Conservation (phyloP, 2,113 vertebrate species). For the Eubucco bourcierii region DNA sequence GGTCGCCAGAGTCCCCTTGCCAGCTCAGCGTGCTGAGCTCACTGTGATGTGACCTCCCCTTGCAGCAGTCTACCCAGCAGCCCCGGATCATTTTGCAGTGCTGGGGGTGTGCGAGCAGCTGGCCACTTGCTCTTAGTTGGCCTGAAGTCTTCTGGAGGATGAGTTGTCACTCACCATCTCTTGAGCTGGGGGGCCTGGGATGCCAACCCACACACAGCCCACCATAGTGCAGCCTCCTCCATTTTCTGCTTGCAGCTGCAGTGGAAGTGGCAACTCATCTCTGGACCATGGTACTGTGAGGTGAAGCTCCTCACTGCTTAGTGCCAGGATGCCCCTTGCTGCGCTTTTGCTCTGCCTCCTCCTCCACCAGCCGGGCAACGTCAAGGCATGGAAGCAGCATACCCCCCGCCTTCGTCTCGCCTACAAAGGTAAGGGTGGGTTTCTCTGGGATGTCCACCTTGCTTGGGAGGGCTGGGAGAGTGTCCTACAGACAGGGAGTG, state of each 20-base stretch:
- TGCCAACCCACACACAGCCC: fast-evolving
- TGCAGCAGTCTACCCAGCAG: neutral
- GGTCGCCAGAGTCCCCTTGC: neutral
- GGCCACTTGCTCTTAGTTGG: neutral
- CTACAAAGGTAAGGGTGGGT: slow-evolving; percentile 63
- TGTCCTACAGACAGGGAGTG: fast-evolving
- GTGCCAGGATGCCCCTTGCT: neutral
- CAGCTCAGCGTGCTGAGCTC: fast-evolving
- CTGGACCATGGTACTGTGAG: slow-evolving; percentile 38
- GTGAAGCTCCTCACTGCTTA: neutral
- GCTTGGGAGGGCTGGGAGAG: neutral
- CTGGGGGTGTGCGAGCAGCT: neutral
- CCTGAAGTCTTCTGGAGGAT: neutral
- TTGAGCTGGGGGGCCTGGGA: fast-evolving
- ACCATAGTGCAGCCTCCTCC: neutral
- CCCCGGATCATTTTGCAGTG: neutral
- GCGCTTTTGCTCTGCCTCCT: neutral
- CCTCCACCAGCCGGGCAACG: neutral
- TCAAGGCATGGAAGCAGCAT: slow-evolving; percentile 34
- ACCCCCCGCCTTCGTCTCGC: slow-evolving; percentile 66
- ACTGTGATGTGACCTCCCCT: too few relatives aligned
- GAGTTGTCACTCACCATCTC: fast-evolving
- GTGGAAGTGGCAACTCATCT: fast-evolving
- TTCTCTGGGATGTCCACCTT: neutral
- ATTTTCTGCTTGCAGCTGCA: neutral